phyloP scores from a whole-genome alignment of 1,140 invertebrate species.

The Trachelipus rathkii region DNA sequence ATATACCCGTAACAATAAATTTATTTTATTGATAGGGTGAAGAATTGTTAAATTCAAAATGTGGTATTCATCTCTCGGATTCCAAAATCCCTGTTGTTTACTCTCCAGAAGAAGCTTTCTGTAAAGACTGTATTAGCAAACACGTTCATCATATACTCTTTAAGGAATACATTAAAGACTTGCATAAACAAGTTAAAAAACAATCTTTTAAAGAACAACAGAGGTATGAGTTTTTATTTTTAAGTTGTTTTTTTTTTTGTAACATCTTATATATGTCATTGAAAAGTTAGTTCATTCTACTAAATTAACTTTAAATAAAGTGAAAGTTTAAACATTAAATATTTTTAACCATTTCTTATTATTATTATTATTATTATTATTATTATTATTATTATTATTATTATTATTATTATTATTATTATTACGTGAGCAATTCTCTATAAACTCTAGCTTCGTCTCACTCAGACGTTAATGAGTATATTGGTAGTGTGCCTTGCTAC shows the following conservation, averaged over 20 bases:
- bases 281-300: background rate
- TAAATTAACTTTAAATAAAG: too few relatives aligned
- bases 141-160: conserved; percentile 39
- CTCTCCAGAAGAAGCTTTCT: conserved; percentile 1
- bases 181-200: conserved; percentile 39
- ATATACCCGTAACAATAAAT: too few relatives aligned
- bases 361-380: too few relatives aligned
- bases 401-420: too few relatives aligned
- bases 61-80: conserved; percentile 32
- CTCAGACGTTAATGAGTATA: too few relatives aligned
- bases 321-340: too few relatives aligned
- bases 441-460: too few relatives aligned
- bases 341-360: too few relatives aligned
- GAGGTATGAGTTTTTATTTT: conserved; percentile 28
- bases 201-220: conserved; percentile 30
- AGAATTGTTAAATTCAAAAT: conserved; percentile 21
- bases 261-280: background rate
- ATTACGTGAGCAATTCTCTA: too few relatives aligned
- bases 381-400: too few relatives aligned
- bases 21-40: too few relatives aligned
- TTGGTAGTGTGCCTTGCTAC: too few relatives aligned
- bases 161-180: conserved; percentile 33
- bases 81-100: background rate
- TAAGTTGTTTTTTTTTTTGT: background rate
- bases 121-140: conserved; percentile 33